Percentiles rank a stretch among this genome's conserved stretches.
These are phyloP conservation scores for Suillia variegata DNA, from an alignment of 2,888 invertebrate genomes.

Conservation along the genomic window DNA sequence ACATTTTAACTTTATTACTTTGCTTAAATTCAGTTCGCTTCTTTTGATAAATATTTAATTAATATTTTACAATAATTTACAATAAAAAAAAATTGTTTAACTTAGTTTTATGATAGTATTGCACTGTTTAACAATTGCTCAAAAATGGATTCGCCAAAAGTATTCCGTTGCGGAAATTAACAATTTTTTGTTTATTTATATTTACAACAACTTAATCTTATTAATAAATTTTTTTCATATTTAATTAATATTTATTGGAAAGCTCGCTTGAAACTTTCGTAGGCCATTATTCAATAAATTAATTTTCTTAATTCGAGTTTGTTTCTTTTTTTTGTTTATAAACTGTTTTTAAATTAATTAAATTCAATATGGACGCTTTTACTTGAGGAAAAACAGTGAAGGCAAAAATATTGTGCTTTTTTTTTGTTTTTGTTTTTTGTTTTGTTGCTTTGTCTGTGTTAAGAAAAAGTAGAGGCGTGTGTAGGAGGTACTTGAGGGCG, in stretches of 20 bases:
- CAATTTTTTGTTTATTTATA: neutral
- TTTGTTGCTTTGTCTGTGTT: too few species aligned
- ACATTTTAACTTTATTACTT: neutral
- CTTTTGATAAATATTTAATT: neutral
- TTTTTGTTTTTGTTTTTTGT: too few species aligned
- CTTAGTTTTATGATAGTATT: neutral
- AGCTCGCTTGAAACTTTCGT: neutral
- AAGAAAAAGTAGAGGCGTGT: neutral
- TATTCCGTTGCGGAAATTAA: neutral
- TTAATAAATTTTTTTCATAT: too few species aligned
- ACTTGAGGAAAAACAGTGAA: neutral
- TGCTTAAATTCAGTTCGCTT: slow-evolving; percentile 1
- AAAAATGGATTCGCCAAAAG: neutral
- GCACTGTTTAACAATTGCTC: slow-evolving; percentile 1
- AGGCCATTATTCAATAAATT: neutral
- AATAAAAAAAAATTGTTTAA: neutral
- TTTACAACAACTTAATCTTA: neutral
- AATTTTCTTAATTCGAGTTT: neutral
- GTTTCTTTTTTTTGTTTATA: neutral
- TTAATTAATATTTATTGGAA: too few species aligned
- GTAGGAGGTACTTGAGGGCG: neutral
- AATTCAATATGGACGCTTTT: slow-evolving; percentile 1
- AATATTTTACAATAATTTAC: slow-evolving; percentile 1
- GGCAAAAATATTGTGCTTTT: neutral
- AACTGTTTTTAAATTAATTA: too few species aligned